phyloP scores from a whole-genome alignment of 2,113 vertebrate genomes.

The Narcine bancroftii region DNA sequence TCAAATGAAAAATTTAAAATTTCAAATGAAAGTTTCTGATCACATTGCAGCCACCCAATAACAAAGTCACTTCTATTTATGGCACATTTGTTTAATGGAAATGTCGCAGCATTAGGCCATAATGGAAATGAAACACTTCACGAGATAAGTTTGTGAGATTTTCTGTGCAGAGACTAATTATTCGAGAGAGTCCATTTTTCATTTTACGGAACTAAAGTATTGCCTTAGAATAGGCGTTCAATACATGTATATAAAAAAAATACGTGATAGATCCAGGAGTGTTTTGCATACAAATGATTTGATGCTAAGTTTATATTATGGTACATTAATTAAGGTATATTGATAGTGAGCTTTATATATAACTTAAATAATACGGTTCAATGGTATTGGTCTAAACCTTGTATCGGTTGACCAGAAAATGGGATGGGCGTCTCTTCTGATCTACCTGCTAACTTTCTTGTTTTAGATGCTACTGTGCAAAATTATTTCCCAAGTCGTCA shows the following conservation, averaged over 20 bases:
- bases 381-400: background rate
- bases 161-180: background rate
- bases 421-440: no score
- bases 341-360: background rate
- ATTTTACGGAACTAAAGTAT: background rate
- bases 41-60: background rate
- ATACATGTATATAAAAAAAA: background rate
- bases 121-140: background rate
- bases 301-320: background rate
- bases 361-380: background rate
- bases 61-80: background rate
- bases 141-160: background rate
- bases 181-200: background rate
- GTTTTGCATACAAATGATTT: no score
- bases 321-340: background rate
- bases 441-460: background rate
- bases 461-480: background rate
- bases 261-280: background rate
- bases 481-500: background rate
- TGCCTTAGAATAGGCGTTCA: background rate
- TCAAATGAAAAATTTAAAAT: background rate
- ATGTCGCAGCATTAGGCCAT: background rate
- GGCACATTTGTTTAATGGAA: background rate
- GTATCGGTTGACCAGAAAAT: background rate
- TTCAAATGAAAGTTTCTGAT: background rate